Evolutionary conservation across 1,140 invertebrate species (phyloP), one percentile per base, ranked within the genome.

Genomic region (Dreissena rostriformis): DNA sequence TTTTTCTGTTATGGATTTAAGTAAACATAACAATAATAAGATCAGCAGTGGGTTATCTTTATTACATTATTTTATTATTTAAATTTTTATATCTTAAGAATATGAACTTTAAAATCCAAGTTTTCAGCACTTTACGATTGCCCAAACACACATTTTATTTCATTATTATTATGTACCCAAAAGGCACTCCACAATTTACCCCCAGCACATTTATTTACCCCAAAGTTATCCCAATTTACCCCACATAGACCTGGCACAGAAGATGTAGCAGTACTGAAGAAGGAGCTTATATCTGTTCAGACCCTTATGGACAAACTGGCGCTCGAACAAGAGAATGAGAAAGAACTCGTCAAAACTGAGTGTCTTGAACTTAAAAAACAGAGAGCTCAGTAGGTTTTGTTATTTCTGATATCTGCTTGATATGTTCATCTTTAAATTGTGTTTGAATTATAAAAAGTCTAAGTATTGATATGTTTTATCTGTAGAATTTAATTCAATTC

Each of bases 201-300:
- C 51, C 22, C 10, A 70, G 67, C 28, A 49, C 39, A 70, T 29
- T 26, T 39, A 29, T 26, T 70, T 11, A 11, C 67, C 29, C 67
- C 67, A 26, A 28, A n/a, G 17, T 24, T 24, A 11, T 61, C 57
- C 55, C 22, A 22, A 15, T 26, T n/a, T 55, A 10, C 49, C 57
- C n/a, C 49, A 24, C 49, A 51, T 76, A 94, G 94, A 82, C 92
- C 94, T 28, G 92, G 89, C 70, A 89, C 91, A 28, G 94, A 94
- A 89, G 94, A 95, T 91, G 93, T 94, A 29, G 87, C 90, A 76
- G 92, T 94, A 11, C 86, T 95, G 28, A 91, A 94, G 73, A 92
- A 94, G 88, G 94, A 94, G 86, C 88, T 94, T n/a, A 90, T 94
- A 11, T 88, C 92, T 78, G 94, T 94, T 17, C 94, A 94, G 87